Evolutionary conservation across 2,888 invertebrate species (phyloP), one percentile per base, ranked within the genome.

Genomic region (Kuschelorhynchus macadamiae): DNA sequence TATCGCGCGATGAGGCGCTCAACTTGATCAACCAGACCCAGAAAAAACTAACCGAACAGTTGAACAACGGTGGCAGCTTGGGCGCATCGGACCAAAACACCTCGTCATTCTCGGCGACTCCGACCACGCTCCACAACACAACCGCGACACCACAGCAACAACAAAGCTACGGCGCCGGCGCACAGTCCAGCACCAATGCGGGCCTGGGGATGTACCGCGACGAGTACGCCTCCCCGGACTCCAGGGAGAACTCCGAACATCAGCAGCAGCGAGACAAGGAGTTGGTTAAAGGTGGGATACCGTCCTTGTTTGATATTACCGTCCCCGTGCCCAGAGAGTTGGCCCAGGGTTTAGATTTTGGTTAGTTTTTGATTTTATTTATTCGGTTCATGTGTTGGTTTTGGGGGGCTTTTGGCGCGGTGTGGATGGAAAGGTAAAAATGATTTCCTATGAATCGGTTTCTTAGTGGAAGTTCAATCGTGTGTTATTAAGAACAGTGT

Each of bases 1-100:
- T 95, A 71, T 92, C 91, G 75, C 87, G 94, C 66, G 93, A 94
- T 77, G 90, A 91, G 70, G 93, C 94, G 0, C 81, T 87, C 74
- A 80, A 78, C 44, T 83, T 86, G 79, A 84, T 88, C 72, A 84
- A 85, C 42, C 81, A 84, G 25, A 84, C 86, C 0, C 87, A 88
- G 75, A 84, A 83, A 46, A 83, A 83, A 67, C 78, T 88, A 18
- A 84, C 85, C 62, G 80, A 81, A 16, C 83, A 85, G 65, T 84
- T 81, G 67, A 82, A 83, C 17, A 42, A 12, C 36, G n/a, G n/a
- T n/a, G n/a, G n/a, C n/a, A n/a, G n/a, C n/a, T n/a, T n/a, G n/a
- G 36, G 36, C 2, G 11, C 36, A 25, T 3, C 25, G 3, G 74
- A 82, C 32, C 14, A 46, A 57, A 50, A 32, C 30, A 18, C 61